Conservation (phyloP, 2,113 vertebrate species). For the Dryoscopus gambensis region DNA sequence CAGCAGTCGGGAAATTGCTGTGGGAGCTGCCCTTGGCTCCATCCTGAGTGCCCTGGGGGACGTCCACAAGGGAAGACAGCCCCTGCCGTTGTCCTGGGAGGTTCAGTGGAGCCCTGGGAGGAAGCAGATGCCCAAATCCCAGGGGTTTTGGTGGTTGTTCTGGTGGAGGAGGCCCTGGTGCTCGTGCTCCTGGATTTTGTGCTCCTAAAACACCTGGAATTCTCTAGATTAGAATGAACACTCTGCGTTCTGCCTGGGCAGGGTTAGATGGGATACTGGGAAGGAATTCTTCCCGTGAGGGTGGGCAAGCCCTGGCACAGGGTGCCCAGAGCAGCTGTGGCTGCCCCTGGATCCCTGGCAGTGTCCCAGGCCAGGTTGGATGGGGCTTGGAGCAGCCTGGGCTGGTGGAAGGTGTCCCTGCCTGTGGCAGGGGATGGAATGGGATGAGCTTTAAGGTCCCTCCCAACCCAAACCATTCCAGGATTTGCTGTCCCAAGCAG, state of each 20-base stretch:
- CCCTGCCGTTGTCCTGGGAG: not conserved
- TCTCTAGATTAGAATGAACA: not conserved
- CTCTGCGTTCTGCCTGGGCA: not conserved
- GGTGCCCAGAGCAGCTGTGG: not conserved
- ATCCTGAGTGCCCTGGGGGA: not conserved
- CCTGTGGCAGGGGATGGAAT: not conserved
- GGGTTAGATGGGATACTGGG: not conserved
- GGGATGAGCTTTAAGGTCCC: not conserved
- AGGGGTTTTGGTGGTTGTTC: conserved; percentile 10
- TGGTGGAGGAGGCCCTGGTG: not conserved
- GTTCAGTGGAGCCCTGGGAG: not conserved
- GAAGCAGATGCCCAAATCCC: conserved; percentile 17
- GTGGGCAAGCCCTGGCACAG: not conserved
- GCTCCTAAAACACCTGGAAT: not conserved
- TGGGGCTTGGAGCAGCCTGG: rapidly evolving
- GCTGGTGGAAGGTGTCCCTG: not conserved
- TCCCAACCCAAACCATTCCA: not conserved
- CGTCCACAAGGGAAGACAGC: not conserved
- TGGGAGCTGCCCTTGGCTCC: not conserved
- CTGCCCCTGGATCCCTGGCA: not conserved
- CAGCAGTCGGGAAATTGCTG: not conserved
- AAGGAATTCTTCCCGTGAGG: not conserved
- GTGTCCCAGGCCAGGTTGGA: rapidly evolving
- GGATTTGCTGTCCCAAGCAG: not conserved
- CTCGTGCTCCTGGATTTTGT: not conserved